Percentiles rank a stretch among this genome's conserved stretches.
Evolutionary conservation across 1,140 invertebrate genomes (phyloP).

Genomic region (Manduca sexta): DNA sequence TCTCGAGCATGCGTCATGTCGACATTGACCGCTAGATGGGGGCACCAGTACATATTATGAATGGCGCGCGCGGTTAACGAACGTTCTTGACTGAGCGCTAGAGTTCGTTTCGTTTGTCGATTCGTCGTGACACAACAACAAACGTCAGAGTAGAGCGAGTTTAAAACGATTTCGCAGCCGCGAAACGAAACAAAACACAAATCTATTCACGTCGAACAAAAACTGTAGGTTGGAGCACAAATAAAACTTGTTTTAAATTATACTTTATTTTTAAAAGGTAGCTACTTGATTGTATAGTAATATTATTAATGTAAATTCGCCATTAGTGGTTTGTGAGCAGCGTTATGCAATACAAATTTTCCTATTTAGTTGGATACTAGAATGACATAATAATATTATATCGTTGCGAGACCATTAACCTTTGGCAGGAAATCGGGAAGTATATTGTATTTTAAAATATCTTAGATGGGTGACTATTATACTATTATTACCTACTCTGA

Average conservation of each 20-base stretch:
- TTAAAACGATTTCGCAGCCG: conserved; percentile 2
- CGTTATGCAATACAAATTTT: no score
- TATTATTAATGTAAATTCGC: no score
- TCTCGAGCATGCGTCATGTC: conserved; percentile 34
- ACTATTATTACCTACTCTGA: no score
- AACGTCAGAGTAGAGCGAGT: conserved; percentile 30
- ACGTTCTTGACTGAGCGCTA: conserved; percentile 66
- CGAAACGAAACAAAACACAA: conserved; percentile 1
- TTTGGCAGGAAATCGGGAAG: conserved; percentile 1
- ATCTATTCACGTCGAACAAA: no score
- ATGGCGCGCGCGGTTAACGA: conserved; percentile 64
- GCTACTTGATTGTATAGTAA: no score
- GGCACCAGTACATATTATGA: conserved; percentile 43
- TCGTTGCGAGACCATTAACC: conserved; percentile 6
- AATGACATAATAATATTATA: conserved; percentile 5
- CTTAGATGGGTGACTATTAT: no score
- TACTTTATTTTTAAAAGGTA: no score
- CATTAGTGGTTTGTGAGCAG: no score
- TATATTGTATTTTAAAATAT: background rate
- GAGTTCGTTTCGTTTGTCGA: conserved; percentile 57
- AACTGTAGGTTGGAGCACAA: no score
- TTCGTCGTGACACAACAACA: conserved; percentile 38
- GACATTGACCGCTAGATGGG: conserved; percentile 70
- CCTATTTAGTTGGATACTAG: no score
- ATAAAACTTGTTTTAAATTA: no score